These are phyloP conservation scores for Chloroclysta siterata DNA, from an alignment of 2,888 invertebrate genomes.

Conservation along the genomic window DNA sequence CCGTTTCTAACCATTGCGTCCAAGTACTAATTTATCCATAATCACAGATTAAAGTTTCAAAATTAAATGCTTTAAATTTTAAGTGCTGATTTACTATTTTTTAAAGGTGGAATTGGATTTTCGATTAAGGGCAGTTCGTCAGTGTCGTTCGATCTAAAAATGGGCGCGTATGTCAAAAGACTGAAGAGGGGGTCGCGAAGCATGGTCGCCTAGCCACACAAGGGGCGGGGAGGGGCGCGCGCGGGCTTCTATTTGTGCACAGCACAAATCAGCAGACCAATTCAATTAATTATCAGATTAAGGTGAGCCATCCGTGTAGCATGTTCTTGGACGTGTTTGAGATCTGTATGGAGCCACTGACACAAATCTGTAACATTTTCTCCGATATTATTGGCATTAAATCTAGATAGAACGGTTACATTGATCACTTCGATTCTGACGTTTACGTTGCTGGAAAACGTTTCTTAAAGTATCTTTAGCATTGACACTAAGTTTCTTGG, in stretches of 20 bases:
- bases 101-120: constrained; percentile 47
- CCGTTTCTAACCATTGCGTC: constrained; percentile 29
- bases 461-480: constrained; percentile 17
- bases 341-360: constrained; percentile 60
- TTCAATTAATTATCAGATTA: constrained; percentile 85
- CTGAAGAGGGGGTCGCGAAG: constrained; percentile 75
- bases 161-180: constrained; percentile 83
- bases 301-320: constrained; percentile 77
- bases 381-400: constrained; percentile 49
- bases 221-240: constrained; percentile 57
- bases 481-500: constrained; percentile 23
- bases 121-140: constrained; percentile 73
- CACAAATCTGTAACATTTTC: constrained; percentile 53
- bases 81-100: constrained; percentile 38
- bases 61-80: constrained; percentile 62
- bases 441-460: constrained; percentile 20
- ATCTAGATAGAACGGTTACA: constrained; percentile 46
- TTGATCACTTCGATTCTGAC: constrained; percentile 30
- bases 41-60: constrained; percentile 43
- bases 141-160: constrained; percentile 81
- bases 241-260: constrained; percentile 78
- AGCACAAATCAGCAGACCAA: constrained; percentile 82
- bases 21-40: constrained; percentile 35
- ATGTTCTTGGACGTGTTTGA: constrained; percentile 69
- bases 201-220: constrained; percentile 57